These are phyloP conservation scores for Dipodomys stephensi DNA, from an alignment of 2,113 vertebrate species.

Conservation along the genomic window DNA sequence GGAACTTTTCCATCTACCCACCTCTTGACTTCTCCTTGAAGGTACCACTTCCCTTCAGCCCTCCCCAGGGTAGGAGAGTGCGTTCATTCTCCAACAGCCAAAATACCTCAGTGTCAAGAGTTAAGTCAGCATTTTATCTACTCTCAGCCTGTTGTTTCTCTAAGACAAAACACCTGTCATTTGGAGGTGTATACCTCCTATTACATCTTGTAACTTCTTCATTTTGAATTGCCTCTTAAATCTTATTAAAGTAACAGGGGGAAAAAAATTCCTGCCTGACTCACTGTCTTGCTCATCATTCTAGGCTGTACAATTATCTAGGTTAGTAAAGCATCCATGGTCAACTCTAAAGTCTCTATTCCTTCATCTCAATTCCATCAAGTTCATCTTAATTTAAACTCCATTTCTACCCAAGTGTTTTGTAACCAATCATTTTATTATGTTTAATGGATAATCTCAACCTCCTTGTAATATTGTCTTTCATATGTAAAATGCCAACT, in stretches of 20 bases:
- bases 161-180: neutral
- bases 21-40: neutral
- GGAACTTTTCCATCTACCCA: neutral
- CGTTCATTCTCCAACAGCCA: neutral
- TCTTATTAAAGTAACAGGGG: neutral
- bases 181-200: neutral
- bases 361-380: neutral
- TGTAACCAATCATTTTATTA: neutral
- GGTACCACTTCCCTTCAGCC: neutral
- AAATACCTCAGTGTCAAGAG: neutral
- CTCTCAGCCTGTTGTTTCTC: neutral
- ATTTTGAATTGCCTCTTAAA: neutral
- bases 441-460: neutral
- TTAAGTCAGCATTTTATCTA: neutral
- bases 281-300: neutral
- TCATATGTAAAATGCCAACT: neutral
- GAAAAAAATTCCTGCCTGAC: neutral
- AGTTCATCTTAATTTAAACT: conserved; percentile 6
- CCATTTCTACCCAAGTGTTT: neutral
- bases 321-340: neutral
- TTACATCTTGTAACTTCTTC: neutral
- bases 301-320: neutral
- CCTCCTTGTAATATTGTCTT: neutral
- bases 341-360: neutral
- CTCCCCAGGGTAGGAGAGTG: neutral